Conservation (phyloP, 1,140 invertebrate species). For the Carcinoscorpius rotundicauda region DNA sequence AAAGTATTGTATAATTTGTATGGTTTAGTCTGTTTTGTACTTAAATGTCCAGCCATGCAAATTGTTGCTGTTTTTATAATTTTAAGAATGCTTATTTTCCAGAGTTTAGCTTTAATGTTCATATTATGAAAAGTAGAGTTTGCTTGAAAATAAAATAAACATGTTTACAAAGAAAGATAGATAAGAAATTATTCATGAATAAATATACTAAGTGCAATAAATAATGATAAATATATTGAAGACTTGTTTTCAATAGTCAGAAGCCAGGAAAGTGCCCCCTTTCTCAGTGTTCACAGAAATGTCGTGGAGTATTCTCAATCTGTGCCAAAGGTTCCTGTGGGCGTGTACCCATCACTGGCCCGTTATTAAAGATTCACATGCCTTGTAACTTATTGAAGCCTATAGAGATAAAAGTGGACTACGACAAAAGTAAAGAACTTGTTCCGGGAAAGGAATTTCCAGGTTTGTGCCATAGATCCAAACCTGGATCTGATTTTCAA, state of each 20-base stretch:
- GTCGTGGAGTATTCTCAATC: conserved; percentile 30
- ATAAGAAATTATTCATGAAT: too few relatives aligned
- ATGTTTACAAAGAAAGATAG: too few relatives aligned
- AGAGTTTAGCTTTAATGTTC: too few relatives aligned
- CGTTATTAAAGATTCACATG: conserved; percentile 28
- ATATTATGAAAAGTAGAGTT: too few relatives aligned
- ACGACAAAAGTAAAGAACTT: conserved; percentile 26
- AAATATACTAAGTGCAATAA: too few relatives aligned
- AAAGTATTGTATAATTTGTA: too few relatives aligned
- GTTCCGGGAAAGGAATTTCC: conserved; percentile 29
- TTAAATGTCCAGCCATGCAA: too few relatives aligned
- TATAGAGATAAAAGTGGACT: conserved; percentile 27
- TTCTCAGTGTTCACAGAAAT: conserved; percentile 3
- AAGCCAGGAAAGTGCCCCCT: conserved; percentile 5
- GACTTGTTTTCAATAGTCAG: conserved; percentile 15
- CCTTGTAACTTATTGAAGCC: conserved; percentile 30
- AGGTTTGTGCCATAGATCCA: conserved; percentile 25
- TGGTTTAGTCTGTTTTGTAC: too few relatives aligned
- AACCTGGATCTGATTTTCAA: too few relatives aligned
- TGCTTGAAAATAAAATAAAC: too few relatives aligned
- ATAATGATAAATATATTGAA: conserved; percentile 8
- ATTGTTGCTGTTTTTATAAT: too few relatives aligned
- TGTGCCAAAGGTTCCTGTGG: conserved; percentile 30
- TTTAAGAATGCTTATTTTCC: too few relatives aligned
- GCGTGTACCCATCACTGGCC: conserved; percentile 25